phyloP scores from a whole-genome alignment of 2,888 invertebrate genomes.

The Athalia circularis region DNA sequence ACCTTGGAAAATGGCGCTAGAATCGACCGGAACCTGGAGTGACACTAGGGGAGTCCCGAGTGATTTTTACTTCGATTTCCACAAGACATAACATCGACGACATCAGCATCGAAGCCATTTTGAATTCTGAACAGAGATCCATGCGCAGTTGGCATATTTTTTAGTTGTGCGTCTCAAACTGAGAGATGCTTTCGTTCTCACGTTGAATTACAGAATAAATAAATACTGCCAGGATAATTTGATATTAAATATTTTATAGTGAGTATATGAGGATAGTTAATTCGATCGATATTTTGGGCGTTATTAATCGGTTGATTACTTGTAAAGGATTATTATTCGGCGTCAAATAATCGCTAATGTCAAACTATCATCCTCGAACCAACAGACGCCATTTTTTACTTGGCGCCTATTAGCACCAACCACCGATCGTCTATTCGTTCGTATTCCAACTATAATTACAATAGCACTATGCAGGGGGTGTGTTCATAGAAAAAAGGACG shows the following conservation, averaged over 20 bases:
- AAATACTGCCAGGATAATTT: not conserved
- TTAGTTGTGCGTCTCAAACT: conserved; percentile 18
- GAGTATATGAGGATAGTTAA: not conserved
- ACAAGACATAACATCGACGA: too few species aligned
- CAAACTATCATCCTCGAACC: conserved; percentile 4
- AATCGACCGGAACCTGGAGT: too few species aligned
- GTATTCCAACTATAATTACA: conserved; percentile 7
- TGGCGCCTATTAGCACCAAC: conserved; percentile 33
- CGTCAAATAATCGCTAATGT: conserved; percentile 23
- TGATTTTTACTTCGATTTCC: too few species aligned
- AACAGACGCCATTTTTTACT: conserved; percentile 35
- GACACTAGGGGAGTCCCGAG: too few species aligned
- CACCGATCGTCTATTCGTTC: conserved; percentile 22
- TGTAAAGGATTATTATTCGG: not conserved
- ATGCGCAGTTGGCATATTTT: too few species aligned
- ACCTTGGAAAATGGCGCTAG: not conserved
- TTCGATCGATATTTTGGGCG: not conserved
- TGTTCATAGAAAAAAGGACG: not conserved
- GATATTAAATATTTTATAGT: conserved; percentile 21
- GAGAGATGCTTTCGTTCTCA: conserved; percentile 35
- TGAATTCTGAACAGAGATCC: too few species aligned
- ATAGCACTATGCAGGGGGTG: conserved; percentile 22
- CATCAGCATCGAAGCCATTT: too few species aligned
- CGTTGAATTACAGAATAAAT: not conserved
- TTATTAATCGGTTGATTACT: not conserved